phyloP scores from a whole-genome alignment of 2,113 vertebrate genomes.

The Boleophthalmus pectinirostris region DNA sequence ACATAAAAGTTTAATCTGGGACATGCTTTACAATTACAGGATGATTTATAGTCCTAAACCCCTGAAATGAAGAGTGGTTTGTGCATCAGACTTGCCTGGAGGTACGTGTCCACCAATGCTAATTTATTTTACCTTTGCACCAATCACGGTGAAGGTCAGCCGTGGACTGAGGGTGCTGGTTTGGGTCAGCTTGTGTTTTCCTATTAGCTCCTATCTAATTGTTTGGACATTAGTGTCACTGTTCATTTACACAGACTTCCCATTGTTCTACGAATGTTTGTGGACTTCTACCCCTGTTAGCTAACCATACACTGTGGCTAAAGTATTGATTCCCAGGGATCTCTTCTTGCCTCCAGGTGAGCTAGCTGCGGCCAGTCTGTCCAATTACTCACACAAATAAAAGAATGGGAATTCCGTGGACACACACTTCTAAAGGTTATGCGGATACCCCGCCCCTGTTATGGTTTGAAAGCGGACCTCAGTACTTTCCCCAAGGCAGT shows the following conservation, averaged over 20 bases:
- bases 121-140: conserved; percentile 63
- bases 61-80: neutral
- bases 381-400: conserved; percentile 67
- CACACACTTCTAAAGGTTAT: conserved; percentile 44
- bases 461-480: conserved; percentile 66
- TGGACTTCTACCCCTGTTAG: neutral
- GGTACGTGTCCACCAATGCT: neutral
- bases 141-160: conserved; percentile 69
- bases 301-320: conserved; percentile 1
- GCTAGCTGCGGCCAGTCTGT: conserved; percentile 48
- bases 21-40: neutral
- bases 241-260: conserved; percentile 23
- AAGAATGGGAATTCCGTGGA: conserved; percentile 42
- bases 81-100: neutral
- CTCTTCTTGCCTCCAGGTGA: conserved; percentile 46
- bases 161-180: conserved; percentile 38
- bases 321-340: conserved; percentile 60
- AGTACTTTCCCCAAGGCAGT: conserved; percentile 57
- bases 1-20: too few species aligned
- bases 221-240: conserved; percentile 48
- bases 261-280: conserved; percentile 2
- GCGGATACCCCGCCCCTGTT: conserved; percentile 59
- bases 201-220: conserved; percentile 54
- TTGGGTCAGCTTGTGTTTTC: conserved; percentile 26
- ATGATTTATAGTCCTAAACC: neutral